phyloP scores from a whole-genome alignment of 2,797 vertebrate genomes.

The Manis crassicaudata region DNA sequence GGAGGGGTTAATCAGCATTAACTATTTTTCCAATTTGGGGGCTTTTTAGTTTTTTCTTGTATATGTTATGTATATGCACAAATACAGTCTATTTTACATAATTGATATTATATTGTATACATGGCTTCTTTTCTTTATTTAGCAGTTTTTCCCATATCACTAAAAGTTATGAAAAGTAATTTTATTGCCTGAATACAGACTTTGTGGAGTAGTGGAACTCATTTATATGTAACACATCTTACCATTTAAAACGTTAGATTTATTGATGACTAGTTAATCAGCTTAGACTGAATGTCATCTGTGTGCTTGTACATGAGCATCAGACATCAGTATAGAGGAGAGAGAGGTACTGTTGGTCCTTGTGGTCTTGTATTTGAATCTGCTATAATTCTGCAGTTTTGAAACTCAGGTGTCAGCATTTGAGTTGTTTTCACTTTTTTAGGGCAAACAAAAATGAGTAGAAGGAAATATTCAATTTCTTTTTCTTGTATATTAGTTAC shows the following conservation, averaged over 20 bases:
- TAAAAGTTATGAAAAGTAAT: background rate
- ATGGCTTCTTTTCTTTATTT: background rate
- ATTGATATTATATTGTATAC: background rate
- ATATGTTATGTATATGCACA: background rate
- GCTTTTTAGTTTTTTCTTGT: background rate
- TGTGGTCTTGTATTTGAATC: background rate
- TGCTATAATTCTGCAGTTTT: background rate
- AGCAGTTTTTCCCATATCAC: background rate
- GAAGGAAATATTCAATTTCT: background rate
- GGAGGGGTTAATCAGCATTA: background rate
- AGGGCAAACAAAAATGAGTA: background rate
- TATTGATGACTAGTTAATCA: background rate
- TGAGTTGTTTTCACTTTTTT: background rate
- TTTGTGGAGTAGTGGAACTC: background rate
- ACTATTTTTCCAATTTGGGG: background rate
- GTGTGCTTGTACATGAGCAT: background rate
- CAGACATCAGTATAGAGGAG: background rate
- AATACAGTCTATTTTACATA: background rate
- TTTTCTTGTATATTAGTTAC: background rate
- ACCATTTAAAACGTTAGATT: background rate
- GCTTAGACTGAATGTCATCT: background rate
- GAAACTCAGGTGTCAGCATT: background rate
- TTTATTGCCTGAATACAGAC: conserved; percentile 21
- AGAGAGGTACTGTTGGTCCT: background rate
- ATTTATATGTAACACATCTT: background rate